Conservation (phyloP, 2,113 vertebrate species). For the Penelope pileata region DNA sequence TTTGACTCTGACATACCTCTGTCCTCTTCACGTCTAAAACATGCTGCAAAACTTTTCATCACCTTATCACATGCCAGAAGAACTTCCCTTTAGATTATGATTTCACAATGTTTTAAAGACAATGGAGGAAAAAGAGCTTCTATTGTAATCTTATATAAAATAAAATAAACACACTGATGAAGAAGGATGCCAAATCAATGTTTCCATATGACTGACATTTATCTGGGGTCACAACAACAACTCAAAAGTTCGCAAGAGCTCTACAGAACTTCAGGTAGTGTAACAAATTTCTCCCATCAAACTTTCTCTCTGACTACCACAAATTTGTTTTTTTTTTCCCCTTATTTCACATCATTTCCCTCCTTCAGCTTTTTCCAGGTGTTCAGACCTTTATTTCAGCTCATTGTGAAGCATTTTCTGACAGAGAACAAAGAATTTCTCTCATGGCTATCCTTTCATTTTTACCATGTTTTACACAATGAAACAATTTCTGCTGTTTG, state of each 20-base stretch:
- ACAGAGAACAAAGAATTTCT: background rate
- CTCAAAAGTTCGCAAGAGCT: background rate
- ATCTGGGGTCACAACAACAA: background rate
- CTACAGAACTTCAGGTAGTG: background rate
- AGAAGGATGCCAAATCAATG: fast-evolving
- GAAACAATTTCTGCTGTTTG: background rate
- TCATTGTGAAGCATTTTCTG: background rate
- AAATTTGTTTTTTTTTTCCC: background rate
- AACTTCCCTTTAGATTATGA: background rate
- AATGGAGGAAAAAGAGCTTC: background rate
- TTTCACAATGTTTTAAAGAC: background rate
- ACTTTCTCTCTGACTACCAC: background rate
- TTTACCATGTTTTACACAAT: background rate
- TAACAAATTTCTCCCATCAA: background rate
- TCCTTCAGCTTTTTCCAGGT: background rate
- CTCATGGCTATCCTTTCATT: background rate
- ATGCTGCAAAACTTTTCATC: background rate
- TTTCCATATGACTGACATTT: background rate
- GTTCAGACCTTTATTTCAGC: background rate
- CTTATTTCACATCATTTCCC: background rate
- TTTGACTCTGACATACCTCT: background rate
- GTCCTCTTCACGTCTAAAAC: background rate
- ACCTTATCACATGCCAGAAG: background rate
- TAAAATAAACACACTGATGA: fast-evolving
- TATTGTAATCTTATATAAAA: background rate